These are phyloP conservation scores for Tetragnatha versicolor DNA, from an alignment of 1,140 invertebrate genomes.

Conservation along the genomic window DNA sequence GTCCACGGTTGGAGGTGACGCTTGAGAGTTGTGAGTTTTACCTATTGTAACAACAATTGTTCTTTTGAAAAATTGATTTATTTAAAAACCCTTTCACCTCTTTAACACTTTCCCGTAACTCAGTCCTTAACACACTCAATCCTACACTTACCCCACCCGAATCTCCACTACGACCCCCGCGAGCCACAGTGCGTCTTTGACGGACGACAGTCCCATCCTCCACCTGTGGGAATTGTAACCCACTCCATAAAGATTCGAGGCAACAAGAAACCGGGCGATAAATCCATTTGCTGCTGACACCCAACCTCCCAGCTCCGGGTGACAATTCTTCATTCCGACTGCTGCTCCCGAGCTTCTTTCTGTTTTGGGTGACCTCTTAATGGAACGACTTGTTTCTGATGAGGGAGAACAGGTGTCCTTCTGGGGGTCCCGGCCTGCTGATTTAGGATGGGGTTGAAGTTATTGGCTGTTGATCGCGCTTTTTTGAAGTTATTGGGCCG, in stretches of 20 bases:
- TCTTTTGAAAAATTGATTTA: too few species aligned
- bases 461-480: too few species aligned
- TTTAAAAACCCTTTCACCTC: too few species aligned
- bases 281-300: conserved; percentile 38
- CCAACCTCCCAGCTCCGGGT: conserved; percentile 22
- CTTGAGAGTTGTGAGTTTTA: too few species aligned
- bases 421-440: too few species aligned
- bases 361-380: conserved; percentile 26
- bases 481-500: too few species aligned
- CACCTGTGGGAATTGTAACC: conserved; percentile 27
- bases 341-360: background rate
- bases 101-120: too few species aligned
- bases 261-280: conserved; percentile 27
- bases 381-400: conserved; percentile 28
- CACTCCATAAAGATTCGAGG: conserved; percentile 33
- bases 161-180: background rate
- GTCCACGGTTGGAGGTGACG: too few species aligned
- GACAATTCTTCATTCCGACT: conserved; percentile 31
- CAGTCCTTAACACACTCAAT: too few species aligned
- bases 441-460: too few species aligned
- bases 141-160: background rate
- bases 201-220: conserved; percentile 8
- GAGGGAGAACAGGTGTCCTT: too few species aligned
- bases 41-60: too few species aligned
- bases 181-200: background rate